Percentiles rank a stretch among this genome's conserved stretches.
phyloP scores from a whole-genome alignment of 2,888 invertebrate genomes.

The Drosophila parthenogenetica region DNA sequence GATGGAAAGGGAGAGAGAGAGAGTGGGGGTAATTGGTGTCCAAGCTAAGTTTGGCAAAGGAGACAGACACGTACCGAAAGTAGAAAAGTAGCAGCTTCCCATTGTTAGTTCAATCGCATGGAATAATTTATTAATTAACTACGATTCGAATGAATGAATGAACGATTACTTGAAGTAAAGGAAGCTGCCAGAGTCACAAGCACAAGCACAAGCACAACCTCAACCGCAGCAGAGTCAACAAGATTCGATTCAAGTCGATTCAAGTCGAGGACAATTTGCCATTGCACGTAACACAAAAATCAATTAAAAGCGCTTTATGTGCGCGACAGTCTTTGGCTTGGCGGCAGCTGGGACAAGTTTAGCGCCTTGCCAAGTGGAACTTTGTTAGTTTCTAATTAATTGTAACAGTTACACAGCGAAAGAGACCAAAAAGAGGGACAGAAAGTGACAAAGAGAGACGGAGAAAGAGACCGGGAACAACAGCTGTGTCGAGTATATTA shows the following conservation, averaged over 20 bases:
- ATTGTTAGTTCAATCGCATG: constrained; percentile 79
- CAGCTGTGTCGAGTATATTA: constrained; percentile 48
- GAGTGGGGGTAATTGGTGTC: constrained; percentile 56
- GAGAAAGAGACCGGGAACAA: constrained; percentile 14
- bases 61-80: constrained; percentile 16
- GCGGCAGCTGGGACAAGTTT: constrained; percentile 62
- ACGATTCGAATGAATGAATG: constrained; percentile 80
- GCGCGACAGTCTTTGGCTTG: constrained; percentile 68
- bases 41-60: constrained; percentile 15
- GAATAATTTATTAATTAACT: constrained; percentile 81
- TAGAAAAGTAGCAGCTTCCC: constrained; percentile 52
- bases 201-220: not conserved
- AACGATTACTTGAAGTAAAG: constrained; percentile 62
- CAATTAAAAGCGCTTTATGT: constrained; percentile 81
- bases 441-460: not conserved
- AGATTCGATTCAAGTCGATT: constrained; percentile 18
- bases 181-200: constrained; percentile 27
- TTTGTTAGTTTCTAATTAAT: constrained; percentile 80
- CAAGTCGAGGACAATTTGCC: constrained; percentile 58
- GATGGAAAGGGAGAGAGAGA: no score
- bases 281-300: constrained; percentile 78
- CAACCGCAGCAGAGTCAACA: constrained; percentile 15
- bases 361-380: constrained; percentile 77
- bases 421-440: not conserved
- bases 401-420: constrained; percentile 71